A percentile compares a stretch with the other conserved stretches of the same genome.
phyloP scores from a whole-genome alignment of 2,113 vertebrate genomes.

The Myotis yumanensis region DNA sequence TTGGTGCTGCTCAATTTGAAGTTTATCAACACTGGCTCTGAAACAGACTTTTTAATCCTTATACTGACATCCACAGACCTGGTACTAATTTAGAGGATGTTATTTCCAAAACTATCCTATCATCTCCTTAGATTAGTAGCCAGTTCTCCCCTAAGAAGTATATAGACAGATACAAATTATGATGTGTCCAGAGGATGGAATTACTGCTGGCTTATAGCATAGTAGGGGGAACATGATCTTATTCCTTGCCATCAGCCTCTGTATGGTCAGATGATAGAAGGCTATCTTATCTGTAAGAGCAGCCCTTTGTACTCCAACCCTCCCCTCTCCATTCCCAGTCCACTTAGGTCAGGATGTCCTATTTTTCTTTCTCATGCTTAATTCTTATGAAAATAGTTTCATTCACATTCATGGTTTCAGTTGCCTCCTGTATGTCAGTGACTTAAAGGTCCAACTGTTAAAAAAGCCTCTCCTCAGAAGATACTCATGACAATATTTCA shows the following conservation, averaged over 20 bases:
- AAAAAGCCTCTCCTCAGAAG: not conserved
- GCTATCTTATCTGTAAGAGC: not conserved
- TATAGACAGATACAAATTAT: not conserved
- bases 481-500: not conserved
- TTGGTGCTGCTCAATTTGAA: not conserved
- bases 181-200: not conserved
- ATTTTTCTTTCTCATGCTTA: not conserved
- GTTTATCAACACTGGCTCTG: not conserved
- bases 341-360: not conserved
- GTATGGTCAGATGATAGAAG: not conserved
- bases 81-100: not conserved
- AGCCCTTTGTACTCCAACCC: not conserved
- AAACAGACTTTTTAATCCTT: not conserved
- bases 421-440: not conserved
- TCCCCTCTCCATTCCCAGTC: not conserved
- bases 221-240: not conserved
- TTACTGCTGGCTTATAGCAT: not conserved
- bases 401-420: not conserved
- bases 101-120: not conserved
- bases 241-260: not conserved
- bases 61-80: not conserved
- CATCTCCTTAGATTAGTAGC: not conserved
- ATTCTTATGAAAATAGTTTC: slow-evolving; percentile 5
- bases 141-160: not conserved
- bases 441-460: not conserved